Percentiles rank a stretch among this genome's conserved stretches.
Conservation (phyloP, 2,113 vertebrate genomes). For the Ciconia stormi region DNA sequence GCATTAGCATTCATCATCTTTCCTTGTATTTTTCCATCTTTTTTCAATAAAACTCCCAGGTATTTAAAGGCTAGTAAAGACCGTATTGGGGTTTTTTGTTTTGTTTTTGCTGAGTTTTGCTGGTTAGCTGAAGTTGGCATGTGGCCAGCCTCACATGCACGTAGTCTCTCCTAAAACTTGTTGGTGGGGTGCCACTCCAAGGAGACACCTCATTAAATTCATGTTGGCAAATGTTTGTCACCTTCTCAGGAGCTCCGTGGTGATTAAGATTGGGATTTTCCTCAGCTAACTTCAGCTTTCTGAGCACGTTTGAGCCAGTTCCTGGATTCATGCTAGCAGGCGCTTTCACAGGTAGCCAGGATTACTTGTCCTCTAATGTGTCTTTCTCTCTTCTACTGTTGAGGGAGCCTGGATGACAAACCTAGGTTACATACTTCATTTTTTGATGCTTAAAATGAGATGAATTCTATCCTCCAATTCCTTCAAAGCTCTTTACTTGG, state of each 20-base stretch:
- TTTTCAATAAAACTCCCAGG: neutral
- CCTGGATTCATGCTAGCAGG: neutral
- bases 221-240: neutral
- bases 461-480: neutral
- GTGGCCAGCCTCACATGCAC: neutral
- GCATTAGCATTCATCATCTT: constrained; percentile 42
- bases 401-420: neutral
- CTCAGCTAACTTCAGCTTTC: neutral
- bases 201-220: neutral
- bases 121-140: neutral
- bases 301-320: neutral
- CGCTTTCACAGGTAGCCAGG: neutral
- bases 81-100: neutral
- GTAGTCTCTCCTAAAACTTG: neutral
- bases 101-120: neutral
- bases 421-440: neutral
- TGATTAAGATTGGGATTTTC: neutral
- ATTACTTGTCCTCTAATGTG: neutral
- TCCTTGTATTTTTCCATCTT: neutral
- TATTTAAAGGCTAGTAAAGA: constrained; percentile 31
- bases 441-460: neutral
- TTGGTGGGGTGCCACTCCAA: neutral
- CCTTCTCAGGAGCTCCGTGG: neutral
- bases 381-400: neutral
- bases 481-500: constrained; percentile 18